Conservation (phyloP, 2,113 vertebrate species). For the Camelus bactrianus region DNA sequence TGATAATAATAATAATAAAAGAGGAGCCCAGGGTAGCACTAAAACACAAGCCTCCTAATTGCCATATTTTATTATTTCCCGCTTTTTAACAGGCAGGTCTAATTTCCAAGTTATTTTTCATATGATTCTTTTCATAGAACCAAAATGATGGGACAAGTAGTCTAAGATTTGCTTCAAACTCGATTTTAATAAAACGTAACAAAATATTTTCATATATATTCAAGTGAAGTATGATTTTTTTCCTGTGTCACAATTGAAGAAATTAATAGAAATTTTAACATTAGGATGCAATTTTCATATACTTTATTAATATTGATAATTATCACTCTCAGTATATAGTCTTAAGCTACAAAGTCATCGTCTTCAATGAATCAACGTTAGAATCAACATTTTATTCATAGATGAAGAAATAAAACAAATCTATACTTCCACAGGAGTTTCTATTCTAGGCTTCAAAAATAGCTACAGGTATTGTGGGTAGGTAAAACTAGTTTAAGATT, state of each 20-base stretch:
- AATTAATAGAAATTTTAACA: background rate
- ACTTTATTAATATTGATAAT: background rate
- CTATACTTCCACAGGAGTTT: background rate
- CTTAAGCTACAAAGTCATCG: background rate
- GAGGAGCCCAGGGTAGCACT: background rate
- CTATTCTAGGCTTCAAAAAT: background rate
- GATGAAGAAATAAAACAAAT: background rate
- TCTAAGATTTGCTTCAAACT: background rate
- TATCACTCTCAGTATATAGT: background rate
- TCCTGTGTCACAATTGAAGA: background rate
- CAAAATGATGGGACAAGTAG: background rate
- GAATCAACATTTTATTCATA: background rate
- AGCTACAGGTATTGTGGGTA: background rate
- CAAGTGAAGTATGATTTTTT: background rate
- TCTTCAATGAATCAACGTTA: background rate
- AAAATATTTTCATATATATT: background rate
- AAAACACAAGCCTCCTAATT: background rate
- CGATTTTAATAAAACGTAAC: background rate
- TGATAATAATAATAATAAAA: background rate
- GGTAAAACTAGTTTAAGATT: background rate
- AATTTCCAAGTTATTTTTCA: background rate
- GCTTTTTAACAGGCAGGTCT: background rate
- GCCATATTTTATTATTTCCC: background rate
- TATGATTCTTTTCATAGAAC: background rate
- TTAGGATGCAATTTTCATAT: background rate